Evolutionary conservation across 2,113 vertebrate species (phyloP), one percentile per base, ranked within the genome.

Genomic region (Excalfactoria chinensis): DNA sequence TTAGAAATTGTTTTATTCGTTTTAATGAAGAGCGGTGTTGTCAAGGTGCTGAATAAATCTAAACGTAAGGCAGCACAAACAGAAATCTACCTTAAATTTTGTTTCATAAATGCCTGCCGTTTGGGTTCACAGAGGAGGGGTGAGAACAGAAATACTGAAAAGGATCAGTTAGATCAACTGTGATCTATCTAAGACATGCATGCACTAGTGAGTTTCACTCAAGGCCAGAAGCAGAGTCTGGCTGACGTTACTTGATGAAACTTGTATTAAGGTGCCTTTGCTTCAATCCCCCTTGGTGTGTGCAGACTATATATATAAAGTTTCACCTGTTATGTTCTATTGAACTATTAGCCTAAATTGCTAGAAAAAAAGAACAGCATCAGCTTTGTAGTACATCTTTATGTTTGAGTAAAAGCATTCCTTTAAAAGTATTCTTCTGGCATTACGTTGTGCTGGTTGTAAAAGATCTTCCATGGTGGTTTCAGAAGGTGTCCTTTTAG

Each of bases 11-110:
- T 76, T 91, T 89, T 95, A 83, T 93, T 95, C 88, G 51, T 63
- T 93, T 87, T 89, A 78, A 87, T 90, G 83, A 89, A 92, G 84
- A 93, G 92, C 69, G 28, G 74, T 67, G 74, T 93, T 95, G 79
- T 88, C 53, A 86, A 35, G 44, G 44, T 86, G 88, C 84, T 88
- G 79, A 94, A 34, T 92, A 72, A 85, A 25, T 92, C 26, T 82
- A 75, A 88, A 84, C 8, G n/a, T 37, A 67, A 59, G 34, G 20
- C 37, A 80, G 11, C 37, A 34, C 78, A 44, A 90, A 72, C 4
- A 11, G 62, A 84, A 40, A 81, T 79, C 40, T 74, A 1, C 13
- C 67, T 77, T 35, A 76, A 3, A 59, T 84, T 88, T 72, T 83
- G 37, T 93, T 95, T 94, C 40, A 58, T 70, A 81, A 91, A 58